phyloP scores from a whole-genome alignment of 2,113 vertebrate species.

The Eptatretus burgeri region DNA sequence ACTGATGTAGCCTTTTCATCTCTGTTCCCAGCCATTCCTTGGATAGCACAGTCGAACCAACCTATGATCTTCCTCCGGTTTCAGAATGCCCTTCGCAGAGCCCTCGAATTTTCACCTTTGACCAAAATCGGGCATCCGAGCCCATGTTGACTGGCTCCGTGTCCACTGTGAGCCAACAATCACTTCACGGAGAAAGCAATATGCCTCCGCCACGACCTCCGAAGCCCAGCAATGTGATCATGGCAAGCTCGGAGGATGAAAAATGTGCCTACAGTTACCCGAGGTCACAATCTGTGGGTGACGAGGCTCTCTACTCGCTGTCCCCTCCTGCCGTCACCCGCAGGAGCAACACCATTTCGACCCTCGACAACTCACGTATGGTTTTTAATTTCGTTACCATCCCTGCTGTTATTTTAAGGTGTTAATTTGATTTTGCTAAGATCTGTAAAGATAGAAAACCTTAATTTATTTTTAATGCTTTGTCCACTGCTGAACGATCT shows the following conservation, averaged over 20 bases:
- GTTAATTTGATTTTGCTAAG: too few relatives aligned
- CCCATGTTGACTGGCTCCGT: constrained; percentile 42
- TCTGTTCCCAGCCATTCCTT: too few relatives aligned
- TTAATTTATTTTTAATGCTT: too few relatives aligned
- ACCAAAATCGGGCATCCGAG: constrained; percentile 51
- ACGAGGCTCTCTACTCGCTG: neutral
- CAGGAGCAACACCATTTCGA: constrained; percentile 6
- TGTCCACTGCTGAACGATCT: too few relatives aligned
- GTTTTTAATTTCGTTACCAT: too few relatives aligned
- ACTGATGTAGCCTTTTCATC: too few relatives aligned
- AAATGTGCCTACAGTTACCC: constrained; percentile 1
- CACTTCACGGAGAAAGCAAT: constrained; percentile 35
- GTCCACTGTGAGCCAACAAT: constrained; percentile 42
- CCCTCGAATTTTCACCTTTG: constrained; percentile 53
- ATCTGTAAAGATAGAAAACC: too few relatives aligned
- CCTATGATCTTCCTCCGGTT: constrained; percentile 41
- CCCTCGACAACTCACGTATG: neutral
- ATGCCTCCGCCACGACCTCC: constrained; percentile 32
- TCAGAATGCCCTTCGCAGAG: constrained; percentile 66
- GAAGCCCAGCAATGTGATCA: neutral
- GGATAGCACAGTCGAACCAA: neutral
- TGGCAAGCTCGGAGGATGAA: neutral
- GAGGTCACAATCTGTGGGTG: constrained; percentile 2
- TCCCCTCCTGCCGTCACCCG: neutral
- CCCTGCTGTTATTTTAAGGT: too few relatives aligned